These are phyloP conservation scores for Helleia helle DNA, from an alignment of 2,888 invertebrate genomes.

Conservation along the genomic window DNA sequence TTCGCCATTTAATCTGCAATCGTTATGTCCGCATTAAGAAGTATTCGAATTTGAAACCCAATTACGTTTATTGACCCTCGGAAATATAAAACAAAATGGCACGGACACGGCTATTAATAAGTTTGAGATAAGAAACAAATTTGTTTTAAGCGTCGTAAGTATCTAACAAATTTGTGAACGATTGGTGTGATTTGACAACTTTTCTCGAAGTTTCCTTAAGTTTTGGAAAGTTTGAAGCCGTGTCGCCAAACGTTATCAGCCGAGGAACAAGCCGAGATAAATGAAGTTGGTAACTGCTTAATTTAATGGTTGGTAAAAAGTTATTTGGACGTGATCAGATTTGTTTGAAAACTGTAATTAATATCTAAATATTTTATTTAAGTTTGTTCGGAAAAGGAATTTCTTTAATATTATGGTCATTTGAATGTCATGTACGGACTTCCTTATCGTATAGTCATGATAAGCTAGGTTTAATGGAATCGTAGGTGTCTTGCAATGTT, in stretches of 20 bases:
- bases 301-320: conserved; percentile 65
- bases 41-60: no score
- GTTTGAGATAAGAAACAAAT: conserved; percentile 45
- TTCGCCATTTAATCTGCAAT: no score
- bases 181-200: conserved; percentile 66
- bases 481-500: no score
- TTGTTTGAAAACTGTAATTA: conserved; percentile 5
- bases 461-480: no score
- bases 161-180: conserved; percentile 61
- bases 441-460: no score
- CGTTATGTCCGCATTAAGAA: no score
- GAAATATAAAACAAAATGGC: background rate
- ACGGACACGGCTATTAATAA: conserved; percentile 11
- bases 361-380: background rate
- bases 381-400: no score
- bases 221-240: conserved; percentile 49
- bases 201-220: conserved; percentile 50
- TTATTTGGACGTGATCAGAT: conserved; percentile 56
- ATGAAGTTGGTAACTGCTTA: conserved; percentile 69
- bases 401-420: no score
- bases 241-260: conserved; percentile 65
- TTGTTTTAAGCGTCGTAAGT: conserved; percentile 64
- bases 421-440: no score
- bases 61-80: no score
- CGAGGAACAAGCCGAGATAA: conserved; percentile 69